Percentiles rank a stretch among this genome's conserved stretches.
These are phyloP conservation scores for Drosophila asahinai DNA, from an alignment of 1,140 invertebrate species.

Conservation along the genomic window DNA sequence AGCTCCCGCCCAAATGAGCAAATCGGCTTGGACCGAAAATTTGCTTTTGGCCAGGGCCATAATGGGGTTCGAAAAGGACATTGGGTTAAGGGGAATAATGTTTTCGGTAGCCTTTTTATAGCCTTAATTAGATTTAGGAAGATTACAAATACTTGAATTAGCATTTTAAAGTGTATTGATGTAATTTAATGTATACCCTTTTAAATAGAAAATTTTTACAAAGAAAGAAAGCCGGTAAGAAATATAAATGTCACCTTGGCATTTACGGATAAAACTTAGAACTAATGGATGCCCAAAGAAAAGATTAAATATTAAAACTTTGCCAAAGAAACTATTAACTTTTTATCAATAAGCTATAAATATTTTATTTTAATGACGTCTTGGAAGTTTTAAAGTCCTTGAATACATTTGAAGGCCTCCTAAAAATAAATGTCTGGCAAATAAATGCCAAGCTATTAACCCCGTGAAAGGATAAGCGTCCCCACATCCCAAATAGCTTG, in stretches of 20 bases:
- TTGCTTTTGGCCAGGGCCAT: constrained; percentile 10
- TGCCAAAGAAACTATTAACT: not conserved
- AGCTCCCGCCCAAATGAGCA: constrained; percentile 39
- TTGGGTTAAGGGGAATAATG: not conserved
- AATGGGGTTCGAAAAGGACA: constrained; percentile 7
- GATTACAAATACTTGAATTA: not conserved
- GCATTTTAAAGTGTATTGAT: not conserved
- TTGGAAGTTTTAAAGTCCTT: not conserved
- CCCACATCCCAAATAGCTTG: constrained; percentile 21
- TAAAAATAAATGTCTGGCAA: constrained; percentile 8
- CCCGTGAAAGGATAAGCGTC: constrained; percentile 26
- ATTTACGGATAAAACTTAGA: no score
- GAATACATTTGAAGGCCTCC: not conserved
- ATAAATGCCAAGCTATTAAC: constrained; percentile 27
- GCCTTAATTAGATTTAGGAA: constrained; percentile 4
- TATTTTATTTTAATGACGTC: not conserved
- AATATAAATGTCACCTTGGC: not conserved
- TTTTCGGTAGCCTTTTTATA: not conserved
- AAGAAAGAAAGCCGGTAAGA: not conserved
- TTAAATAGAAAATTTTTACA: not conserved
- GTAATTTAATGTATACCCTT: no score
- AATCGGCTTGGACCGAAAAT: constrained; percentile 20
- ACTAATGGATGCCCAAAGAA: no score
- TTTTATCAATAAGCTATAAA: not conserved
- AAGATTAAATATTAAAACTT: not conserved